These are phyloP conservation scores for Pollenia griseotomentosa DNA, from an alignment of 2,888 invertebrate genomes.

Conservation along the genomic window DNA sequence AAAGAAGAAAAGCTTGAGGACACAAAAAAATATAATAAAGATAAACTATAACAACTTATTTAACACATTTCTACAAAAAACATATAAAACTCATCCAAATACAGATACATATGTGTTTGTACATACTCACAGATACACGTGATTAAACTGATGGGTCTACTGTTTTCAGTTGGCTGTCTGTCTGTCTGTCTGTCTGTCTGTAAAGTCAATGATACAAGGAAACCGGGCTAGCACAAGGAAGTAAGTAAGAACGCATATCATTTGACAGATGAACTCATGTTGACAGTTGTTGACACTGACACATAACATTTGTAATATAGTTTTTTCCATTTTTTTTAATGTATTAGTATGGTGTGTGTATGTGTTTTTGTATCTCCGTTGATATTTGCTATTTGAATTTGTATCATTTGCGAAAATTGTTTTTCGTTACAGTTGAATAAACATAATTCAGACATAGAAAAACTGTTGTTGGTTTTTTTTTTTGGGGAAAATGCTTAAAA, in stretches of 20 bases:
- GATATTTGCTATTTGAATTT: constrained; percentile 62
- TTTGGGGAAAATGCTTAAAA: constrained; percentile 29
- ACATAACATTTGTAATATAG: constrained; percentile 77
- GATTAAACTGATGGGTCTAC: constrained; percentile 60
- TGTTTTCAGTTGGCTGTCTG: neutral
- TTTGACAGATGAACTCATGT: constrained; percentile 83
- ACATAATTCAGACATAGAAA: constrained; percentile 75
- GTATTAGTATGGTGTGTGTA: constrained; percentile 8
- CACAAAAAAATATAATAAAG: constrained; percentile 46
- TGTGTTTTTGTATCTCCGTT: constrained; percentile 22
- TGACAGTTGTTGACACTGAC: constrained; percentile 78
- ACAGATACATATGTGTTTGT: constrained; percentile 14
- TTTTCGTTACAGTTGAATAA: constrained; percentile 83
- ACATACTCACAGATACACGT: constrained; percentile 54
- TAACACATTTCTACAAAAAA: constrained; percentile 64
- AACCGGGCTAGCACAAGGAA: constrained; percentile 13
- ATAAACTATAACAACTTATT: constrained; percentile 75
- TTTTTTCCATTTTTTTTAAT: constrained; percentile 33
- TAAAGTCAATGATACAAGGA: constrained; percentile 56
- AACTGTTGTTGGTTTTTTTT: neutral
- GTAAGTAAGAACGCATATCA: constrained; percentile 76
- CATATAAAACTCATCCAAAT: constrained; percentile 6
- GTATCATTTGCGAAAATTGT: constrained; percentile 81
- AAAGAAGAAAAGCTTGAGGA: constrained; percentile 41
- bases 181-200: constrained; percentile 9